These are phyloP conservation scores for Dasypolia templi DNA, from an alignment of 2,888 invertebrate species.

Conservation along the genomic window DNA sequence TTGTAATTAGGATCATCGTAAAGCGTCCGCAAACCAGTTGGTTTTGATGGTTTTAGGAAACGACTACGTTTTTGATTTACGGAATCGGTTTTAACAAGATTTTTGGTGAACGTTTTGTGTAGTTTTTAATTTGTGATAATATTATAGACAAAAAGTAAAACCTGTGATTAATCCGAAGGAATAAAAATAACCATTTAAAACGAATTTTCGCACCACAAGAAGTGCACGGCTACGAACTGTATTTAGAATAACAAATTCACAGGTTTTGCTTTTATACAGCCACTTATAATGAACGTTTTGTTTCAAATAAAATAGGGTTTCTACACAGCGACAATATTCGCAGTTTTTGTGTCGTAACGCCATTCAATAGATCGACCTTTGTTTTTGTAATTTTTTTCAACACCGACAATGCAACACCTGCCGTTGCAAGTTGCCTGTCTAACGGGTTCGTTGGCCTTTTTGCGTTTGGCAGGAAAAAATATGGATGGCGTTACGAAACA, in stretches of 20 bases:
- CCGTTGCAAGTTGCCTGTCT: conserved; percentile 66
- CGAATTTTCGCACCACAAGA: neutral
- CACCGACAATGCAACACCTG: conserved; percentile 69
- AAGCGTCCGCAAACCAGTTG: conserved; percentile 60
- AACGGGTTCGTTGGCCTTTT: conserved; percentile 71
- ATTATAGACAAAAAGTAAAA: conserved; percentile 54
- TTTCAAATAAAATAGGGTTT: conserved; percentile 61
- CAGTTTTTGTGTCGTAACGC: conserved; percentile 73
- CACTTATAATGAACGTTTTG: conserved; percentile 48
- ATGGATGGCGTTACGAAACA: conserved; percentile 76
- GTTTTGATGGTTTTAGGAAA: conserved; percentile 65
- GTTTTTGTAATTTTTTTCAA: conserved; percentile 66
- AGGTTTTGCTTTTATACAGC: conserved; percentile 56
- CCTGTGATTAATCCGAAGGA: conserved; percentile 29
- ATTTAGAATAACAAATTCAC: conserved; percentile 16
- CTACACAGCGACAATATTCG: conserved; percentile 56
- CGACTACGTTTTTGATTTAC: conserved; percentile 72
- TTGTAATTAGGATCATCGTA: conserved; percentile 58
- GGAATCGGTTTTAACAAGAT: conserved; percentile 70
- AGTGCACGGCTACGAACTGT: neutral
- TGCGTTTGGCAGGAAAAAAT: conserved; percentile 58
- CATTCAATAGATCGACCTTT: conserved; percentile 72
- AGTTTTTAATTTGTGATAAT: conserved; percentile 62
- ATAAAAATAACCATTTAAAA: conserved; percentile 24
- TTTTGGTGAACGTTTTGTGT: conserved; percentile 64